A percentile compares a stretch with the other conserved stretches of the same genome.
Conservation (phyloP, 2,113 vertebrate genomes). For the Bos indicus region DNA sequence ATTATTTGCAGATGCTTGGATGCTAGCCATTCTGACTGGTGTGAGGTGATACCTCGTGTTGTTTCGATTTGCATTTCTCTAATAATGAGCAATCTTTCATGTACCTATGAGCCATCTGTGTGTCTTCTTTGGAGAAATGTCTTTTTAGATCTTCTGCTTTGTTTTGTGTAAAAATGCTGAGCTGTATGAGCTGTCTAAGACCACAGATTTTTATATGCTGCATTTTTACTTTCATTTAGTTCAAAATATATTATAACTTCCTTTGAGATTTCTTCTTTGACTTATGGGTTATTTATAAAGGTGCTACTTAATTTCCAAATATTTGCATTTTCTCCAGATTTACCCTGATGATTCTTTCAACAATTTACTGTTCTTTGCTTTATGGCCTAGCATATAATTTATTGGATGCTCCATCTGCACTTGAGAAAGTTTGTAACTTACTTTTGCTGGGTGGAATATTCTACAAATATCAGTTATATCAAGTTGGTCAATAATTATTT, state of each 20-base stretch:
- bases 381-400: not conserved
- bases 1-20: not conserved
- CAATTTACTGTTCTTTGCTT: not conserved
- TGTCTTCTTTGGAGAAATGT: not conserved
- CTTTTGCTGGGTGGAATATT: not conserved
- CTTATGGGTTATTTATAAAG: not conserved
- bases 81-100: not conserved
- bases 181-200: not conserved
- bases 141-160: not conserved
- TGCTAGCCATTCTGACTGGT: not conserved
- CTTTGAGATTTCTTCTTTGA: not conserved
- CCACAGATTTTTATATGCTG: not conserved
- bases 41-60: not conserved
- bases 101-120: not conserved
- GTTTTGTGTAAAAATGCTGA: not conserved
- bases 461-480: not conserved
- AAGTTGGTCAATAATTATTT: not conserved
- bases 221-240: slow-evolving; percentile 8
- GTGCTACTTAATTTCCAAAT: not conserved
- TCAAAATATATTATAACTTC: not conserved
- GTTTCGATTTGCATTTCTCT: not conserved
- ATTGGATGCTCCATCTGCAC: not conserved
- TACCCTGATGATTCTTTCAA: not conserved
- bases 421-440: not conserved
- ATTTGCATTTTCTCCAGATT: not conserved